Evolutionary conservation across 2,888 invertebrate species (phyloP), one percentile per base, ranked within the genome.

Genomic region (Agrochola lota): DNA sequence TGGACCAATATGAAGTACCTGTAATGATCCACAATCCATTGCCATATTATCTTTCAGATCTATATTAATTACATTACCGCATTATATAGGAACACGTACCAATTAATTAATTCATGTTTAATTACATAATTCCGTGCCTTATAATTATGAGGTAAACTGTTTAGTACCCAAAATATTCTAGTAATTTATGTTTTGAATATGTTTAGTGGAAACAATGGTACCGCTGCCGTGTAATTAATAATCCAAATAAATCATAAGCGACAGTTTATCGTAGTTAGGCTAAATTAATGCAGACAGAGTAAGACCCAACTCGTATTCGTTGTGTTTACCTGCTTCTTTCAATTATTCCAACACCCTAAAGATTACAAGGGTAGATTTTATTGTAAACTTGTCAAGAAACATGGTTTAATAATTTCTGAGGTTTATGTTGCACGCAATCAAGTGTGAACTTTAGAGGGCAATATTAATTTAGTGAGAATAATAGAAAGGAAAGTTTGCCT

Each of bases 321-420:
- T 57, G 49, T 77, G 79, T 87, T 72, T 73, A 75, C 80, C 26
- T 63, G 66, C n/a, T 77, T 35, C 52, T 46, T 77, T 85, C 74
- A 87, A 87, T 87, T 87, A 81, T 75, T 68, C 62, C 67, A 80
- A 80, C 77, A 71, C 88, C 71, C 49, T 75, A 68, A 77, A 81
- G 70, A 87, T 87, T 68, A 81, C 64, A 81, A 70, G 71, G 63
- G 71, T 74, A 85, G 74, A 85, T 80, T 84, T 87, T 67, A 67
- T 68, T 73, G 68, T 83, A 63, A 74, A 57, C 82, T 81, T 81
- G 76, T 63, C 82, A 66, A 64, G 76, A 67, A 76, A 60, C 68
- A 70, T 76, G 52, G 57, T 68, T 72, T 64, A 30, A 74, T 85
- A 71, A 77, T 52, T 69, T 26, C 12, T 55, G n/a, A 62, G 40